phyloP scores from a whole-genome alignment of 2,797 vertebrate species.

The Parambassis ranga region DNA sequence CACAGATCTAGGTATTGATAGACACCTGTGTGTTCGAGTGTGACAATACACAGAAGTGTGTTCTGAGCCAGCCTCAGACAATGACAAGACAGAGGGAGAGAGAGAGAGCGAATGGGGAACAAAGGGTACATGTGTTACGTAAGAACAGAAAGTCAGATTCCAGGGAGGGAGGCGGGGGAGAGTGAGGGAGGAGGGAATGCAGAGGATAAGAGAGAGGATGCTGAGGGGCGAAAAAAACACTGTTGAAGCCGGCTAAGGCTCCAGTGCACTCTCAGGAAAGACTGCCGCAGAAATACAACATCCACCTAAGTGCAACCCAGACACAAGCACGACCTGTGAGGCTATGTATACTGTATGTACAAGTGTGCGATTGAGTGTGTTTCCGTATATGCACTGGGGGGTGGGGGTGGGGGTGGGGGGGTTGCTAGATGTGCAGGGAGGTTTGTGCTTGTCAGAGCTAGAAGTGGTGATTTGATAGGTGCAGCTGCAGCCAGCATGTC shows the following conservation, averaged over 20 bases:
- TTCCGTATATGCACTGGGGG: too few relatives aligned
- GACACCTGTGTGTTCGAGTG: conserved; percentile 9
- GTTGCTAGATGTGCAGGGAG: conserved; percentile 30
- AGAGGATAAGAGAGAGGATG: conserved; percentile 56
- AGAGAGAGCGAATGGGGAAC: conserved; percentile 2
- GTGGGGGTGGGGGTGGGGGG: conserved; percentile 4
- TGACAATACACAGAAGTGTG: not conserved
- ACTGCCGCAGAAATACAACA: conserved; percentile 34
- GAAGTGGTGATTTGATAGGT: conserved; percentile 83
- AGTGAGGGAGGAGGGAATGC: conserved; percentile 32
- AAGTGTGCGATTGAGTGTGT: conserved; percentile 8
- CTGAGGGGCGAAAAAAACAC: conserved; percentile 37
- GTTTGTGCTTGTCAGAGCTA: conserved; percentile 69
- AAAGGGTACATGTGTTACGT: conserved; percentile 45
- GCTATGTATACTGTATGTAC: conserved; percentile 3
- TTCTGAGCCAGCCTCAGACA: conserved; percentile 24
- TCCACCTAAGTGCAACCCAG: conserved; percentile 11
- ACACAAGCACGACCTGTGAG: conserved; percentile 4
- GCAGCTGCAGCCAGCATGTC: conserved; percentile 84
- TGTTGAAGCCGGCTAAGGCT: conserved; percentile 49
- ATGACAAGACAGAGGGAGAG: not conserved
- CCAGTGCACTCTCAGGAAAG: conserved; percentile 19
- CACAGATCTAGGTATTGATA: conserved; percentile 8
- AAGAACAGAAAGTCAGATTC: conserved; percentile 50
- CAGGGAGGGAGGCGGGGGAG: conserved; percentile 19